Conservation (phyloP, 2,113 vertebrate species). For the Chlorocebus sabaeus region DNA sequence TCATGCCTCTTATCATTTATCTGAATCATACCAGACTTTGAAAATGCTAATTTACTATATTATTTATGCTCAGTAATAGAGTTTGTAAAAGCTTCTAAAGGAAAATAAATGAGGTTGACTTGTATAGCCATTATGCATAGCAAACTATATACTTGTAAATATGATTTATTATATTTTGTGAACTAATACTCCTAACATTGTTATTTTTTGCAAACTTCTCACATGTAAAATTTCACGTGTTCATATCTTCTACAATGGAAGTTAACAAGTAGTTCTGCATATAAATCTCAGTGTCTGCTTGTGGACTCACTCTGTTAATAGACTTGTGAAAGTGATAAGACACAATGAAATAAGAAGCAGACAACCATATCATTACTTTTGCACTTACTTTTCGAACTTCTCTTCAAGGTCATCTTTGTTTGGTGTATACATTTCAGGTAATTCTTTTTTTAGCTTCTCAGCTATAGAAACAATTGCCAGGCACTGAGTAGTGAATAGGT, state of each 20-base stretch:
- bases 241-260: not conserved
- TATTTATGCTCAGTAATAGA: not conserved
- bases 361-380: not conserved
- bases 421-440: not conserved
- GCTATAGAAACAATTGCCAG: conserved; percentile 7
- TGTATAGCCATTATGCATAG: not conserved
- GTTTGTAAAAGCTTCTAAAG: conserved; percentile 24
- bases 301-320: not conserved
- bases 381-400: not conserved
- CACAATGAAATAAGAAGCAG: not conserved
- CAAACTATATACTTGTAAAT: not conserved
- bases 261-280: not conserved
- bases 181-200: not conserved
- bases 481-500: conserved; percentile 24
- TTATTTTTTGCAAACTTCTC: conserved; percentile 21
- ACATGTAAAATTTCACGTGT: not conserved
- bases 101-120: not conserved
- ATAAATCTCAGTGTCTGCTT: not conserved
- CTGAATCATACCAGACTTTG: not conserved
- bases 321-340: not conserved
- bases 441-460: conserved; percentile 10
- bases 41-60: conserved; percentile 2
- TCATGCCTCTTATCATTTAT: conserved; percentile 10
- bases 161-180: not conserved
- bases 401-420: conserved; percentile 33